phyloP scores from a whole-genome alignment of 1,140 invertebrate genomes.

The Diorhabda carinulata region DNA sequence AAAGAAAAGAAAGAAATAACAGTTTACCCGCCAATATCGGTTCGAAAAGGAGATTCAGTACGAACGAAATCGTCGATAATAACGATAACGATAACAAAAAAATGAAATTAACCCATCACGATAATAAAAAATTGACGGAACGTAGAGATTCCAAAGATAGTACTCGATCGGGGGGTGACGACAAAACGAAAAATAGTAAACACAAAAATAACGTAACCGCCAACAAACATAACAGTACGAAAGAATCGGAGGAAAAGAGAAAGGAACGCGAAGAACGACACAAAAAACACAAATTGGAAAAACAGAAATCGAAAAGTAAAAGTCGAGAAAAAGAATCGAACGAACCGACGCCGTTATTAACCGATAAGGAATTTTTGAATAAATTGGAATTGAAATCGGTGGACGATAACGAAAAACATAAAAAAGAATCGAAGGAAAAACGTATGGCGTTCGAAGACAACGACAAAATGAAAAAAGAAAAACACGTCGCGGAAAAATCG shows the following conservation, averaged over 20 bases:
- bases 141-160: constrained; percentile 72
- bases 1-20: constrained; percentile 56
- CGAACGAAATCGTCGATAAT: constrained; percentile 63
- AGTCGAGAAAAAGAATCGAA: constrained; percentile 44
- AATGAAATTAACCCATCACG: constrained; percentile 57
- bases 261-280: constrained; percentile 44
- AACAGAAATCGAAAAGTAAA: constrained; percentile 44
- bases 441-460: constrained; percentile 28
- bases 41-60: constrained; percentile 70
- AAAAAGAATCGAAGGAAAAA: constrained; percentile 51
- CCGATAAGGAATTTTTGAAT: constrained; percentile 63
- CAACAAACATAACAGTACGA: constrained; percentile 35
- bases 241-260: constrained; percentile 34
- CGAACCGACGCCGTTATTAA: constrained; percentile 28
- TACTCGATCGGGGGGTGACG: constrained; percentile 41
- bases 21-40: constrained; percentile 61
- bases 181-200: constrained; percentile 38
- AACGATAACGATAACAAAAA: constrained; percentile 64
- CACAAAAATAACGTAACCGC: constrained; percentile 40
- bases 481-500: constrained; percentile 8
- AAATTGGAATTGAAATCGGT: constrained; percentile 53
- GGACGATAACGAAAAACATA: constrained; percentile 54
- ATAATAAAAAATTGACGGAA: constrained; percentile 54
- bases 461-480: constrained; percentile 20
- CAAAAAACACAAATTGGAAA: constrained; percentile 42